Base-by-base conservation (phyloP, 2,888 invertebrate species). In the Lomographa bimaculata region DNA sequence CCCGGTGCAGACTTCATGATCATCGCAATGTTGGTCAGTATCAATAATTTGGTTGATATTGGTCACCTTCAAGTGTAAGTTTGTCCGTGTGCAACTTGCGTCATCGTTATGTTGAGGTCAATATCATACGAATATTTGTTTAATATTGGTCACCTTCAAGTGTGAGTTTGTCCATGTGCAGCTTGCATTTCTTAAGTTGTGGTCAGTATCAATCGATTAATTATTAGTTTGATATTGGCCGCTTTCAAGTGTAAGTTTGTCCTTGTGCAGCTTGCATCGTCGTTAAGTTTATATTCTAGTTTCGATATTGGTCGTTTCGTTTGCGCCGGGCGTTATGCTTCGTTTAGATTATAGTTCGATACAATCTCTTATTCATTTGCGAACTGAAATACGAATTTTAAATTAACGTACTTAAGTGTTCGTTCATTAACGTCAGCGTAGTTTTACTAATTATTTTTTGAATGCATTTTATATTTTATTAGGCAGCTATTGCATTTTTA, bases 401-500 rank as follows among this genome's bases (percentile, higher is more conserved):
- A 76, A 75, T 76, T 69, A 73, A 79, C 74, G 86, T 86, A 87
- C 87, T 87, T 87, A 87, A 81, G 72, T 70, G 66, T 49, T 40
- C 48, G 50, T 45, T 40, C 45, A 46, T 33, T 45, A 39, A 43
- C 41, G 73, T 69, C 67, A 68, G 76, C 65, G 64, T 82, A 75
- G 74, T 65, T 63, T 56, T 75, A 79, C 75, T 79, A 76, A 83
- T 84, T 79, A 79, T 79, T 80, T 82, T 80, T 84, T 79, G 71
- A 73, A 79, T 79, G 79, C 81, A 81, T 84, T 85, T 76, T 71
- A 68, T 76, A 71, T 71, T 73, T 71, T 64, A 71, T 73, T 71
- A 82, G 73, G 86, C 87, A 87, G 87, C 87, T 86, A 80, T 75
- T 71, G 76, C 77, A 74, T 74, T 74, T 67, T 71, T 78, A 42